These are phyloP conservation scores for Ichneumoninae sp. DNA, from an alignment of 2,888 invertebrate genomes.

Conservation along the genomic window DNA sequence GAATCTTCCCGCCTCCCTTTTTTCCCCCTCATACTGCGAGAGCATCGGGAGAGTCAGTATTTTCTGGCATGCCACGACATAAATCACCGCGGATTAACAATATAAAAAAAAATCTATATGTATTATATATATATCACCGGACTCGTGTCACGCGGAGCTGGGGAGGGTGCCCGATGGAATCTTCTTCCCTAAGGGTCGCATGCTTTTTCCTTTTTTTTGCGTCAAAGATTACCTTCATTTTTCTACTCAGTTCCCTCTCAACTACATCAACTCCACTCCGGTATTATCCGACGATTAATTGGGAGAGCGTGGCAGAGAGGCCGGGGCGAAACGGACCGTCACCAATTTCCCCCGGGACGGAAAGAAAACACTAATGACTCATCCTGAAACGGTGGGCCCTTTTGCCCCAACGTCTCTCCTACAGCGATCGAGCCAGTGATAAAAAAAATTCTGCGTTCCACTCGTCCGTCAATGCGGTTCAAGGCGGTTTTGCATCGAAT, in stretches of 20 bases:
- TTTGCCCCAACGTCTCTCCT: neutral
- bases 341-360: neutral
- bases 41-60: constrained; percentile 3
- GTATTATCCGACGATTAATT: neutral
- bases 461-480: neutral
- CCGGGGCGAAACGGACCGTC: neutral
- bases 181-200: neutral
- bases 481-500: neutral
- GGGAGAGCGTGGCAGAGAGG: neutral
- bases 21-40: constrained; percentile 36
- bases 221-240: neutral
- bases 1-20: neutral
- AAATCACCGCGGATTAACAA: constrained; percentile 77
- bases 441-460: neutral
- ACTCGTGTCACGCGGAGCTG: constrained; percentile 37
- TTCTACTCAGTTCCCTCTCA: neutral
- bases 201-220: neutral
- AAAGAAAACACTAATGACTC: neutral
- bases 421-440: neutral
- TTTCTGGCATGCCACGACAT: constrained; percentile 62
- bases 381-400: neutral
- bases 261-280: neutral
- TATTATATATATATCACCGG: constrained; percentile 70
- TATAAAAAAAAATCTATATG: constrained; percentile 70
- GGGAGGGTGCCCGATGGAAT: neutral